Conservation (phyloP, 2,113 vertebrate species). For the Paradoxurus hermaphroditus region DNA sequence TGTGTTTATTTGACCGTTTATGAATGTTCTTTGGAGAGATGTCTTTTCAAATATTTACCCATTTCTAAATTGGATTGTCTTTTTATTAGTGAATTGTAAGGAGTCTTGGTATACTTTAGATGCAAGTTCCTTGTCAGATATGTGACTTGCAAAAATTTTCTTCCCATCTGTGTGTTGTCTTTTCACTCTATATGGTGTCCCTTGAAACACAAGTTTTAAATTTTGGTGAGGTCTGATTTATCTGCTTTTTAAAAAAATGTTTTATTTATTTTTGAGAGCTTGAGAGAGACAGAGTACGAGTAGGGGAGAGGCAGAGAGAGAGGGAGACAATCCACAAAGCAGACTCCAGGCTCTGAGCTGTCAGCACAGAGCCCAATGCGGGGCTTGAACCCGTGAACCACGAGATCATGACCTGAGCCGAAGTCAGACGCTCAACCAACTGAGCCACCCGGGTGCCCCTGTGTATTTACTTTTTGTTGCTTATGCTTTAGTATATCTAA, state of each 20-base stretch:
- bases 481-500: neutral
- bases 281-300: too few species aligned
- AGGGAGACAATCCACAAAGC: too few species aligned
- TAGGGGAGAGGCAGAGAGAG: too few species aligned
- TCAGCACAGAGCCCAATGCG: too few species aligned
- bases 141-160: neutral
- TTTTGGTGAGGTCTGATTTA: neutral
- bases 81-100: slow-evolving; percentile 2
- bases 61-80: neutral
- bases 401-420: too few species aligned
- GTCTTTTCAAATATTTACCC: neutral
- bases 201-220: neutral
- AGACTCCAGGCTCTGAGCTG: too few species aligned
- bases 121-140: neutral
- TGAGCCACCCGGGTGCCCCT: too few species aligned
- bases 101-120: neutral
- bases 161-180: neutral
- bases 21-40: neutral
- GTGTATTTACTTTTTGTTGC: neutral
- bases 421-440: too few species aligned
- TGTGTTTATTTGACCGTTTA: neutral
- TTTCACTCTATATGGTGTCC: neutral
- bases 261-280: too few species aligned
- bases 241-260: too few species aligned
- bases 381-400: too few species aligned